These are phyloP conservation scores for Lymantria monacha DNA, from an alignment of 2,888 invertebrate genomes.

Conservation along the genomic window DNA sequence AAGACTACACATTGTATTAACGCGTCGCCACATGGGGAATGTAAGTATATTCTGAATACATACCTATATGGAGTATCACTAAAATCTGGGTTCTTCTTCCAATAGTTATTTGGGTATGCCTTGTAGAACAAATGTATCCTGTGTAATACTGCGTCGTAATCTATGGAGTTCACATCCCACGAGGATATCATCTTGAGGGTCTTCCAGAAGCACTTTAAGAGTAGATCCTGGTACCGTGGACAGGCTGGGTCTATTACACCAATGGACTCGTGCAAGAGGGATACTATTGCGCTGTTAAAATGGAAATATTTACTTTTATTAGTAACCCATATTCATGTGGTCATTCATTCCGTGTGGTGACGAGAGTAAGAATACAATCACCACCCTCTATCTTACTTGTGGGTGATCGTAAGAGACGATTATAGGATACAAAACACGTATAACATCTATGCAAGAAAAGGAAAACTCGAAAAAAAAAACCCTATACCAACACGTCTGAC, in stretches of 20 bases:
- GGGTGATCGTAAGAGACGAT: no score
- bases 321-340: no score
- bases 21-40: no score
- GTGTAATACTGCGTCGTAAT: conserved; percentile 89
- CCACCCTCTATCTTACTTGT: no score
- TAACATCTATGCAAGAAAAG: no score
- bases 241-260: conserved; percentile 82
- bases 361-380: no score
- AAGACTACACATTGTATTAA: no score
- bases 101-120: conserved; percentile 92
- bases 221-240: conserved; percentile 89
- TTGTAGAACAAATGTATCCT: conserved; percentile 95
- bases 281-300: conserved; percentile 89
- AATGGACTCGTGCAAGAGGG: conserved; percentile 93
- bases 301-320: conserved; percentile 40
- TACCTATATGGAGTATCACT: conserved; percentile 92
- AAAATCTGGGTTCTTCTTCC: conserved; percentile 88
- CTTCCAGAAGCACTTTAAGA: conserved; percentile 98
- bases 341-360: no score
- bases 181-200: conserved; percentile 93
- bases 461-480: no score
- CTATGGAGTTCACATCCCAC: conserved; percentile 88
- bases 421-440: no score
- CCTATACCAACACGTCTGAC: no score
- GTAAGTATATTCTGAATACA: not conserved